Evolutionary conservation across 1,140 invertebrate genomes (phyloP), one percentile per base, ranked within the genome.

Genomic region (Teleogryllus occipitalis): DNA sequence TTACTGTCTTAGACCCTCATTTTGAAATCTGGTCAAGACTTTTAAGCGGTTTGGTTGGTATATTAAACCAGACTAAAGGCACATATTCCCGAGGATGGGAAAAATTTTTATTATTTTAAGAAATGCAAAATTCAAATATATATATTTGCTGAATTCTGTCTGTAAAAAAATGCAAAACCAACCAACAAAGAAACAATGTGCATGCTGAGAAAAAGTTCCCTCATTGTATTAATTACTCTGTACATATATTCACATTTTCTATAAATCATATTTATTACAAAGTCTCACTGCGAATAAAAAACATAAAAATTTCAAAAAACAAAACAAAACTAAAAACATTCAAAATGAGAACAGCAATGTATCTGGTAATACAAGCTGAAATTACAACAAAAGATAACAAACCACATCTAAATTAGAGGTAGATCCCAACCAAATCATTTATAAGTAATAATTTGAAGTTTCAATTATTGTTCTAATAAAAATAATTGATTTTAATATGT

Each of bases 71-170:
- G 54, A 65, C 54, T 14, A 65, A 65, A 65, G 54, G 54, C 54
- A 65, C 54, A 65, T 18, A 65, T 65, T 65, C 10, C 18, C 54
- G 18, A 65, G 10, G 54, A 65, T 14, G 54, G 54, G 54, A 18
- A 65, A 10, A 65, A 65, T 65, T 65, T 54, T 14, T 65, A 65
- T 65, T 10, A 78, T 21, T 72, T 80, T 21, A 39, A 49, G 76
- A 80, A 80, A 80, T 81, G 47, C 39, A 79, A 80, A 79, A 79
- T 73, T 80, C 76, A 80, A 75, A 80, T 80, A 48, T 81, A 81
- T 77, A 81, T 74, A 49, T 80, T 79, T 78, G 78, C 78, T 80
- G 79, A 82, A 80, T 81, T 82, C 79, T 81, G 78, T 82, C 80
- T 80, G 75, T 81, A 78, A 80, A 81, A 82, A 39, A 39, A 39